Evolutionary conservation across 1,140 invertebrate genomes (phyloP).

Genomic region (Formica exsecta): DNA sequence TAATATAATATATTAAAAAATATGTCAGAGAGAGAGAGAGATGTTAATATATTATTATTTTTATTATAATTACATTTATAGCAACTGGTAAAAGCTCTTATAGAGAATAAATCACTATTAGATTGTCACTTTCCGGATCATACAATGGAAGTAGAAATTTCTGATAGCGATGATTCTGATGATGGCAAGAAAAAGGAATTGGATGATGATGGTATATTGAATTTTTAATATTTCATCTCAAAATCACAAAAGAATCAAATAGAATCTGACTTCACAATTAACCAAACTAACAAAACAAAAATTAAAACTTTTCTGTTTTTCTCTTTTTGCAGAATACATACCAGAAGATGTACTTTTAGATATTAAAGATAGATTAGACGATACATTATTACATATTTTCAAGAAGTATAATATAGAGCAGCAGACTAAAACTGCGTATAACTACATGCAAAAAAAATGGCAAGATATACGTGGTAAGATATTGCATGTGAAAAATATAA

Average conservation of each 20-base stretch:
- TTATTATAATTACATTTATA: slow-evolving; percentile 70
- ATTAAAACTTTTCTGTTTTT: slow-evolving; percentile 3
- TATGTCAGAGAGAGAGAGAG: slow-evolving; percentile 10
- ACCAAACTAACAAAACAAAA: not conserved
- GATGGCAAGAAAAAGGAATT: slow-evolving; percentile 79
- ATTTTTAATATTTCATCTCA: not conserved
- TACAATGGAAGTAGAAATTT: slow-evolving; percentile 87
- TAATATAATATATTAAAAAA: slow-evolving; percentile 10
- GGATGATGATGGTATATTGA: slow-evolving; percentile 61
- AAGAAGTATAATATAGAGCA: slow-evolving; percentile 82
- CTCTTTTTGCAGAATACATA: slow-evolving; percentile 74
- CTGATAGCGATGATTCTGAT: slow-evolving; percentile 86
- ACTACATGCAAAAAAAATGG: slow-evolving; percentile 73
- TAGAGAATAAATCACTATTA: slow-evolving; percentile 83
- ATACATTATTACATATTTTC: slow-evolving; percentile 75
- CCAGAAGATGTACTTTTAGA: slow-evolving; percentile 77
- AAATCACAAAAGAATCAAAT: not conserved
- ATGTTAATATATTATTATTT: slow-evolving; percentile 10
- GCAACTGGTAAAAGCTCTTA: slow-evolving; percentile 82
- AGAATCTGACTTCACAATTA: slow-evolving; percentile 1
- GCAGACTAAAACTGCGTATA: slow-evolving; percentile 79
- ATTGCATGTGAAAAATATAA: slow-evolving; percentile 12
- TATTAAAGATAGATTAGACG: slow-evolving; percentile 78
- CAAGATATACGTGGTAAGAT: slow-evolving; percentile 76
- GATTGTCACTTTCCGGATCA: slow-evolving; percentile 87